These are phyloP conservation scores for Anas platyrhynchos DNA, from an alignment of 2,113 vertebrate genomes.

Conservation along the genomic window DNA sequence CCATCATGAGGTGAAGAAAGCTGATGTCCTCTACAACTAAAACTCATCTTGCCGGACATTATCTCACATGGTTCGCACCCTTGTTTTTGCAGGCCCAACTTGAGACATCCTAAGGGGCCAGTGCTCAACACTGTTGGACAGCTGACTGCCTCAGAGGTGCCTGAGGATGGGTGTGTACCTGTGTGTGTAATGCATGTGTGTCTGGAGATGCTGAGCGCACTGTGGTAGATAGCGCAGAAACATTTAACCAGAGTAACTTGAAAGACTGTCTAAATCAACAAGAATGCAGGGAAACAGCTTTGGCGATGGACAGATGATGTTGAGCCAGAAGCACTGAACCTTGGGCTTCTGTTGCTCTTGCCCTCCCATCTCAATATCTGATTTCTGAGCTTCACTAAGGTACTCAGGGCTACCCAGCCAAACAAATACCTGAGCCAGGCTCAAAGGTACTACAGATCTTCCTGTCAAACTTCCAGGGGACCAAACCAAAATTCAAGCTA, in stretches of 20 bases:
- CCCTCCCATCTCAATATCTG: background rate
- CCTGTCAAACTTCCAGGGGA: background rate
- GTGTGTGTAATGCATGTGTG: background rate
- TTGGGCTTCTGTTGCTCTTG: background rate
- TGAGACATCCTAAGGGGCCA: background rate
- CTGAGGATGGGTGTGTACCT: background rate
- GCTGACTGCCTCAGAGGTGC: background rate
- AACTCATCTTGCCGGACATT: background rate
- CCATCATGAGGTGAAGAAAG: background rate
- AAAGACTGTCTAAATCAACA: background rate
- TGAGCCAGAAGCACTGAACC: background rate
- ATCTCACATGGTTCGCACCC: background rate
- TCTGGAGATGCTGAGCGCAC: background rate
- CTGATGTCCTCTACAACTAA: background rate
- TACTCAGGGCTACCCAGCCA: background rate
- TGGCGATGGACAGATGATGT: accelerated
- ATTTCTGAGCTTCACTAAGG: background rate
- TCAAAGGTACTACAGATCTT: background rate
- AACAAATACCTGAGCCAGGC: background rate
- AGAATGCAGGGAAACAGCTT: background rate
- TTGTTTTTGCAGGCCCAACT: background rate
- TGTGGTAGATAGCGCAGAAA: background rate
- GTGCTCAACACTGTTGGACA: accelerated
- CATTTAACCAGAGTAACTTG: background rate
- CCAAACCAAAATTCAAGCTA: background rate